These are phyloP conservation scores for Salvator merianae DNA, from an alignment of 2,113 vertebrate genomes.

Conservation along the genomic window DNA sequence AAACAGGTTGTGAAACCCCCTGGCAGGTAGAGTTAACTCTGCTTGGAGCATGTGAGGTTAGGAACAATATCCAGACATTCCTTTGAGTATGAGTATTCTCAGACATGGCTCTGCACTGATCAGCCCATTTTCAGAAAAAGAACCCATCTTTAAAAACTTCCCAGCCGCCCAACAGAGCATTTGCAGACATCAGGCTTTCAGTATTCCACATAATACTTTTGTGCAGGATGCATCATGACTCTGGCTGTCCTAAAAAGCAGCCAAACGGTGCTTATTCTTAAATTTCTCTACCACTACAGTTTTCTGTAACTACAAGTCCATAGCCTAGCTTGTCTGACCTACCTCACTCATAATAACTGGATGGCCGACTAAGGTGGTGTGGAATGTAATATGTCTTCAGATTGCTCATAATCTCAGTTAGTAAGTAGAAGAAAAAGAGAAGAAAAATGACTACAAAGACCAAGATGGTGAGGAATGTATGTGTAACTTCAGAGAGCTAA, in stretches of 20 bases:
- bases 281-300: background rate
- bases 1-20: constrained; percentile 19
- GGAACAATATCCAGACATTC: constrained; percentile 19
- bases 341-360: background rate
- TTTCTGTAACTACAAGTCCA: background rate
- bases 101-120: background rate
- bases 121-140: background rate
- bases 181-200: background rate
- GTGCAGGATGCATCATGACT: background rate
- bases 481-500: background rate
- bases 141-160: background rate
- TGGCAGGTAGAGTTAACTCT: constrained; percentile 4
- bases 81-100: constrained; percentile 28
- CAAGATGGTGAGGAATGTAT: background rate
- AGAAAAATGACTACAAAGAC: background rate
- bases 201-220: background rate
- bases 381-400: background rate
- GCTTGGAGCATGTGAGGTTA: background rate
- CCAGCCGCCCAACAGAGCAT: background rate
- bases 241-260: background rate
- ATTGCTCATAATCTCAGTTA: background rate
- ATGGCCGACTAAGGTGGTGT: background rate
- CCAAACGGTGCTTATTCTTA: background rate
- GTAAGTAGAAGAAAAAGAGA: background rate
- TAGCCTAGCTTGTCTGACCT: background rate